Evolutionary conservation across 2,797 vertebrate genomes (phyloP).

Genomic region (Anguilla megastoma): DNA sequence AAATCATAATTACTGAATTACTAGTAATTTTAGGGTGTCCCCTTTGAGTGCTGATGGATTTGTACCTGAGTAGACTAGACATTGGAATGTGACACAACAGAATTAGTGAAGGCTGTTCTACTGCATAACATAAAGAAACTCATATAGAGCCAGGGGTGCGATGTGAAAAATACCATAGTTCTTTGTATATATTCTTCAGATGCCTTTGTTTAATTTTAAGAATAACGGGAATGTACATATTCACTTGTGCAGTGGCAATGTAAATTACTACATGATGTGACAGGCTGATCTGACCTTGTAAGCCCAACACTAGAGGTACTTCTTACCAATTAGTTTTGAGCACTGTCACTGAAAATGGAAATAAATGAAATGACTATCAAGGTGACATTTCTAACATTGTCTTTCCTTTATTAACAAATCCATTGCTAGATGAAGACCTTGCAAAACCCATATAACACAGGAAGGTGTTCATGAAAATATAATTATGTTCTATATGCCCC

Average conservation of each 20-base stretch:
- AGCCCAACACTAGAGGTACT: not conserved
- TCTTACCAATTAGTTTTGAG: slow-evolving; percentile 1
- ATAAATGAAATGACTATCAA: slow-evolving; percentile 2
- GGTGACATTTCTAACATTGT: slow-evolving; percentile 14
- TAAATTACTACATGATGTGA: not conserved
- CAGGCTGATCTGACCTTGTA: too few relatives aligned
- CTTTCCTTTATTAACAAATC: slow-evolving; percentile 18
- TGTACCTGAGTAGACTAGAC: not conserved
- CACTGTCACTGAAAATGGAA: slow-evolving; percentile 1
- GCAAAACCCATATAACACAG: not conserved
- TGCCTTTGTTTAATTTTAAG: not conserved
- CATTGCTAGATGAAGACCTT: not conserved
- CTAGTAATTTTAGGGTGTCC: not conserved
- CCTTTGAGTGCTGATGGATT: not conserved
- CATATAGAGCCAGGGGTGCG: not conserved
- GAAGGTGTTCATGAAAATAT: not conserved
- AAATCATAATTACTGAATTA: not conserved
- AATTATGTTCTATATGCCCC: not conserved
- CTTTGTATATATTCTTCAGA: too few relatives aligned
- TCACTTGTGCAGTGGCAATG: not conserved
- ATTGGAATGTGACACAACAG: not conserved
- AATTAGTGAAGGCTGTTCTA: not conserved
- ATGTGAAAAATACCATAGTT: too few relatives aligned
- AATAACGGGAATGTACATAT: not conserved
- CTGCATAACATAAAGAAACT: not conserved